These are phyloP conservation scores for Drosophila longiperda DNA, from an alignment of 2,888 invertebrate genomes.

Conservation along the genomic window DNA sequence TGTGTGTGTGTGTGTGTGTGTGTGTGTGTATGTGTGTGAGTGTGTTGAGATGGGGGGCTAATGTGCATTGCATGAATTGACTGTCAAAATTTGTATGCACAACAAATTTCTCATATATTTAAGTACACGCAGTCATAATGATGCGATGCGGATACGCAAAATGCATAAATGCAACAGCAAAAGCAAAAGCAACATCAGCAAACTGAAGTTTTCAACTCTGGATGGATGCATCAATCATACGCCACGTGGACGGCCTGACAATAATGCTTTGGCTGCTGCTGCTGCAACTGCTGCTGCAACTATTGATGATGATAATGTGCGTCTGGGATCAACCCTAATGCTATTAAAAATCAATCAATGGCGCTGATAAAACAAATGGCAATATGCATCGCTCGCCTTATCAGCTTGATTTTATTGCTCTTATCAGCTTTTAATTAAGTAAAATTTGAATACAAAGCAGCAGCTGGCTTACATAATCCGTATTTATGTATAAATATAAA, in stretches of 20 bases:
- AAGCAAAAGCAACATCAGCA: slow-evolving; percentile 17
- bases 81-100: slow-evolving; percentile 80
- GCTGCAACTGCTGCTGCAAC: slow-evolving; percentile 35
- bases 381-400: slow-evolving; percentile 57
- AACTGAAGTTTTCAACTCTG: slow-evolving; percentile 47
- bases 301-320: slow-evolving; percentile 25
- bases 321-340: slow-evolving; percentile 55
- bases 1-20: slow-evolving; percentile 7
- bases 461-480: slow-evolving; percentile 5
- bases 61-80: slow-evolving; percentile 66
- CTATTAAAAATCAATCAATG: slow-evolving; percentile 79
- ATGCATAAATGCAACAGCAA: slow-evolving; percentile 75
- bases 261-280: slow-evolving; percentile 43
- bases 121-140: slow-evolving; percentile 71
- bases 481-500: background rate
- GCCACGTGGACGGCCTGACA: slow-evolving; percentile 68
- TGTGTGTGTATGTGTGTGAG: slow-evolving; percentile 2
- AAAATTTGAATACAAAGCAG: slow-evolving; percentile 15
- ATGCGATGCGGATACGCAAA: slow-evolving; percentile 72
- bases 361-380: slow-evolving; percentile 71
- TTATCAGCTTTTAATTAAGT: slow-evolving; percentile 74
- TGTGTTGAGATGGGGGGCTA: slow-evolving; percentile 37
- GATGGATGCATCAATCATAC: slow-evolving; percentile 75
- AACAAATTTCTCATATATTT: slow-evolving; percentile 81
- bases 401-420: slow-evolving; percentile 30